Evolutionary conservation across 2,797 vertebrate genomes (phyloP), one percentile per base, ranked within the genome.

Genomic region (Mallotus villosus): DNA sequence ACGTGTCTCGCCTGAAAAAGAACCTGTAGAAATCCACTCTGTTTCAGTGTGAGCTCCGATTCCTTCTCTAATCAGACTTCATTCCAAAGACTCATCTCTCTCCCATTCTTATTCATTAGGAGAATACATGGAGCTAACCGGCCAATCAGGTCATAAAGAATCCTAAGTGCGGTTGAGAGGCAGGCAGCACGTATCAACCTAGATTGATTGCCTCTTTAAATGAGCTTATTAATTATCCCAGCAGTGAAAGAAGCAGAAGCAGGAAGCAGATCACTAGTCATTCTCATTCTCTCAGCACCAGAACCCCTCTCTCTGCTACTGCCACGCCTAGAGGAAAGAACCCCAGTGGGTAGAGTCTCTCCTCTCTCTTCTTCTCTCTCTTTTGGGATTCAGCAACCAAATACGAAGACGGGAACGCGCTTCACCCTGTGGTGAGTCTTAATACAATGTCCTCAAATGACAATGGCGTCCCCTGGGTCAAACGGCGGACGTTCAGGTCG

Each of bases 51-150:
- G n/a, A 49, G 34, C 74, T 63, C 82, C 81, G 83, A 81, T 85
- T 86, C 85, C 37, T 74, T 83, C 77, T 78, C 79, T 84, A 86
- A 88, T 89, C 83, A 85, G 85, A 87, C 82, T 78, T 80, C 82
- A 83, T 82, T 82, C 85, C 78, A 14, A 27, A 32, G 46, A 74
- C 77, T 82, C 61, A 63, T 81, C 68, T 61, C 78, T 83, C 84
- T 58, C 67, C 22, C 77, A 78, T 83, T 87, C 83, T 86, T 82
- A 82, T 86, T 87, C 85, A 89, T 90, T 88, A 86, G 67, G 74
- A 81, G 78, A 82, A 84, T 80, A 78, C 83, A 84, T 80, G 67
- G 77, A 72, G 76, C 81, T 77, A 74, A 83, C 71, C 78, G 84
- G 83, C 82, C 87, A 89, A 87, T 90, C 89, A 84, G 85, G 64